Conservation (phyloP, 2,888 invertebrate genomes). For the Torymus texanus region DNA sequence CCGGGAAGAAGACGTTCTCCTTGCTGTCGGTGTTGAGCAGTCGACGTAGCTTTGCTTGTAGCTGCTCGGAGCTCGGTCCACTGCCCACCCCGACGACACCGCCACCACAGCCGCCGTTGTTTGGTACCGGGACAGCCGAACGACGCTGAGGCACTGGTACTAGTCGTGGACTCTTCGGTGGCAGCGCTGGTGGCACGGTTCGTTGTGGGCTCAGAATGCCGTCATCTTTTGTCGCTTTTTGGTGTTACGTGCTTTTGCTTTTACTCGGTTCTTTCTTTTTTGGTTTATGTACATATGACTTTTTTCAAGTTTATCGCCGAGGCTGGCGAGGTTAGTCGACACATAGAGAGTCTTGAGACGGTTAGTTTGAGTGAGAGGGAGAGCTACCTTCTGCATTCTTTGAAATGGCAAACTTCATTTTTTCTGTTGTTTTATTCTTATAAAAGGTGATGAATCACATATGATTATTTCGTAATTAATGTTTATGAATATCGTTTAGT, state of each 20-base stretch:
- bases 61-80: constrained; percentile 78
- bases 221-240: constrained; percentile 3
- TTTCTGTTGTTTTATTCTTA: too few species aligned
- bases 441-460: too few species aligned
- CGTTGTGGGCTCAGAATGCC: constrained; percentile 19
- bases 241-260: background rate
- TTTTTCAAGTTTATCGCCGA: too few species aligned
- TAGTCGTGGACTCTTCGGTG: constrained; percentile 78
- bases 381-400: too few species aligned
- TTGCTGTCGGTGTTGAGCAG: constrained; percentile 85
- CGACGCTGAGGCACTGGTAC: constrained; percentile 74
- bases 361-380: too few species aligned
- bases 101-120: constrained; percentile 72
- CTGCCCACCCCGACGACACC: constrained; percentile 64
- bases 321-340: too few species aligned
- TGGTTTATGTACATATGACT: too few species aligned
- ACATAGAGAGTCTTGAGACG: too few species aligned
- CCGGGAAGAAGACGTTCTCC: constrained; percentile 81
- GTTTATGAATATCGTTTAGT: too few species aligned
- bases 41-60: constrained; percentile 87
- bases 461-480: too few species aligned
- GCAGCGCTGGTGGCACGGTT: constrained; percentile 68
- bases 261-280: constrained; percentile 1
- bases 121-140: constrained; percentile 72
- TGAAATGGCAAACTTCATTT: too few species aligned